phyloP scores from a whole-genome alignment of 2,113 vertebrate species.

The Scophthalmus maximus region DNA sequence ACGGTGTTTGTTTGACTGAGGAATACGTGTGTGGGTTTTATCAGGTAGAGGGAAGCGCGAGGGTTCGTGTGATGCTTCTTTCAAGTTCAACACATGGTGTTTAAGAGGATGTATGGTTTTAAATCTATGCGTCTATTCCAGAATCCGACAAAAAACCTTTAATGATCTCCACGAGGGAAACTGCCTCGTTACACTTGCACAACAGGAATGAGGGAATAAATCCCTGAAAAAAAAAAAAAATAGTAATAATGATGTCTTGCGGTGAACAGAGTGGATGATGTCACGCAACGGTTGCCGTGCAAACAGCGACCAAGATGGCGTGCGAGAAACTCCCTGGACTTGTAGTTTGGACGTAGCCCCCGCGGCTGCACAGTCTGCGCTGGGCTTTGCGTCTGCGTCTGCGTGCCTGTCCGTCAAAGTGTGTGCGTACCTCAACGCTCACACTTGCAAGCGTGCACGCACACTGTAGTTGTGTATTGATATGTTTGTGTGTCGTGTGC shows the following conservation, averaged over 20 bases:
- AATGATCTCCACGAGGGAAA: not conserved
- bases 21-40: constrained; percentile 30
- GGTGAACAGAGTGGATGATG: not conserved
- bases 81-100: constrained; percentile 22
- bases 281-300: not conserved
- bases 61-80: constrained; percentile 13
- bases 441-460: too few species aligned
- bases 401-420: not conserved
- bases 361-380: not conserved
- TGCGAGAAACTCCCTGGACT: not conserved
- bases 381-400: constrained; percentile 16
- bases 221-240: not conserved
- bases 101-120: constrained; percentile 23
- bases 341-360: not conserved
- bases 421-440: too few species aligned
- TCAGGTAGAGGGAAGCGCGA: constrained; percentile 24
- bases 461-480: too few species aligned
- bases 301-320: not conserved
- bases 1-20: constrained; percentile 44
- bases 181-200: not conserved
- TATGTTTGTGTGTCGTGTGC: too few species aligned
- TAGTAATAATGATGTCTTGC: not conserved
- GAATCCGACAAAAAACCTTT: not conserved
- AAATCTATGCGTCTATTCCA: not conserved
- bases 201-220: not conserved